These are phyloP conservation scores for Neoseiulus cucumeris DNA, from an alignment of 1,140 invertebrate species.

Conservation along the genomic window DNA sequence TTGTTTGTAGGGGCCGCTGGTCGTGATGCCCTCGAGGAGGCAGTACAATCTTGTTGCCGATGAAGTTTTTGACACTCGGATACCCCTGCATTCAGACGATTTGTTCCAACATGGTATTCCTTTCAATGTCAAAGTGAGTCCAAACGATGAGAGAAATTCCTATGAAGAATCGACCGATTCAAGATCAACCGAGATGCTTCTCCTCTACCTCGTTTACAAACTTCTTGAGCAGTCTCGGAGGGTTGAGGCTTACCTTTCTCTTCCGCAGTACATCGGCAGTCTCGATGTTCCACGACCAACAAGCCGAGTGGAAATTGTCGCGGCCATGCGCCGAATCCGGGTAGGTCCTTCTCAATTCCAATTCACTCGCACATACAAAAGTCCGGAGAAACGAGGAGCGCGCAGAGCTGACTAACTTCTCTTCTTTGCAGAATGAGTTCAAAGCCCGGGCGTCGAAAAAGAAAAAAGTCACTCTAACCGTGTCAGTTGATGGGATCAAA, in stretches of 20 bases:
- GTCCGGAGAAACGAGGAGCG: not conserved
- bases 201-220: too few relatives aligned
- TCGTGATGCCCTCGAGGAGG: slow-evolving; percentile 26
- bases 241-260: not conserved
- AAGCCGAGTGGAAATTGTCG: slow-evolving; percentile 88
- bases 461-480: slow-evolving; percentile 79
- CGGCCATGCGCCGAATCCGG: slow-evolving; percentile 88
- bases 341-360: slow-evolving; percentile 39
- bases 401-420: not conserved
- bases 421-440: slow-evolving; percentile 72
- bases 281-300: slow-evolving; percentile 86
- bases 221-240: too few relatives aligned
- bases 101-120: slow-evolving; percentile 88
- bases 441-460: slow-evolving; percentile 94
- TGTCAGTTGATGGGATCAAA: slow-evolving; percentile 82
- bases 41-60: slow-evolving; percentile 83
- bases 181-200: too few relatives aligned
- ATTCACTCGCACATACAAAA: slow-evolving; percentile 4
- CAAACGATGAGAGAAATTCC: too few relatives aligned
- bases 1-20: too few relatives aligned
- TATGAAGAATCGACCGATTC: not conserved
- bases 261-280: slow-evolving; percentile 82
- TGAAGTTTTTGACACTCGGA: slow-evolving; percentile 79
- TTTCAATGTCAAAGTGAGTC: slow-evolving; percentile 82
- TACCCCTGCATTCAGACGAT: slow-evolving; percentile 82